These are phyloP conservation scores for Dendrophyllia cribrosa DNA, from an alignment of 64 coral and sea anemone species.

Conservation along the genomic window DNA sequence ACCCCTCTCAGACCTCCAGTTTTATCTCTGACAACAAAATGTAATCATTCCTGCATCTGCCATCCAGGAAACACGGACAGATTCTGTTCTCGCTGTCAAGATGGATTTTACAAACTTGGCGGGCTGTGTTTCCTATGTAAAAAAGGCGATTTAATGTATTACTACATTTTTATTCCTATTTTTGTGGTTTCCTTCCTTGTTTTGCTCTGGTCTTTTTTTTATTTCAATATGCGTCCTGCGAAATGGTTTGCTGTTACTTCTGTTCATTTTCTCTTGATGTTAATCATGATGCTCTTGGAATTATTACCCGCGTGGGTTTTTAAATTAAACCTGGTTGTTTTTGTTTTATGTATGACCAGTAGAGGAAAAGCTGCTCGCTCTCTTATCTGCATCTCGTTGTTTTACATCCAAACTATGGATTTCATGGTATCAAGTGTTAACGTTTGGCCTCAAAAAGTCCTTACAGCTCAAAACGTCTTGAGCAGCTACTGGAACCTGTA, in stretches of 20 bases:
- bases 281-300: slow-evolving; percentile 20
- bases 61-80: slow-evolving; percentile 20
- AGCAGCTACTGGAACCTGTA: slow-evolving; percentile 54
- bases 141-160: not conserved
- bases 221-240: not conserved
- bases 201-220: slow-evolving; percentile 8
- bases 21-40: not conserved
- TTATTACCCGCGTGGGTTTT: slow-evolving; percentile 45
- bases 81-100: not conserved
- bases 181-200: not conserved
- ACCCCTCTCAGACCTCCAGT: not conserved
- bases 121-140: not conserved
- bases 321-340: slow-evolving; percentile 25
- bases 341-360: slow-evolving; percentile 22
- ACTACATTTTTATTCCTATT: not conserved
- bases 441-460: slow-evolving; percentile 24
- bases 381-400: slow-evolving; percentile 43
- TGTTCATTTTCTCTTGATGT: not conserved
- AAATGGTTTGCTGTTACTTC: slow-evolving; percentile 18
- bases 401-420: slow-evolving; percentile 66
- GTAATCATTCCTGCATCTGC: not conserved
- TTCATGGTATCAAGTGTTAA: slow-evolving; percentile 22
- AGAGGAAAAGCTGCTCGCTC: slow-evolving; percentile 5
- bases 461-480: slow-evolving; percentile 48
- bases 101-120: slow-evolving; percentile 1